phyloP scores from a whole-genome alignment of 1,140 invertebrate species.

The Papilio glaucus region DNA sequence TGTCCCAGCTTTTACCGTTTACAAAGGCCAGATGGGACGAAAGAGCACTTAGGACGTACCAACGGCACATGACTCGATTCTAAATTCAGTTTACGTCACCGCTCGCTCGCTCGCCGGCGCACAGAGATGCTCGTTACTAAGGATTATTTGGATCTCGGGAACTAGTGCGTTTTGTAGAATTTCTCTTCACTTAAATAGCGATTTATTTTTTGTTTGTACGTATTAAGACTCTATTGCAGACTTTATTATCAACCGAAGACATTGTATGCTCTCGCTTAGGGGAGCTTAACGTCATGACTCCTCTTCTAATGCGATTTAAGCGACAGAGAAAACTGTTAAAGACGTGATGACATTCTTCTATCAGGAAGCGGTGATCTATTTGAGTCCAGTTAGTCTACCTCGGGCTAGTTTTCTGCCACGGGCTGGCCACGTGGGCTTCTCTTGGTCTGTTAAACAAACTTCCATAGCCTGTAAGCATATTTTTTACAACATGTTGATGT shows the following conservation, averaged over 20 bases:
- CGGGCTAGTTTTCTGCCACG: too few species aligned
- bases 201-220: background rate
- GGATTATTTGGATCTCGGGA: conserved; percentile 10
- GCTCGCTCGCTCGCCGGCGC: background rate
- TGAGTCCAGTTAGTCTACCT: too few species aligned
- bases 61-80: conserved; percentile 26
- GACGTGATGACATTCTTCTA: too few species aligned
- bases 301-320: too few species aligned
- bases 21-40: conserved; percentile 21
- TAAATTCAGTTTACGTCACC: conserved; percentile 24
- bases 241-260: conserved; percentile 12
- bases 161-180: conserved; percentile 13
- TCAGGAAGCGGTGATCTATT: too few species aligned
- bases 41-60: conserved; percentile 27
- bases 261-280: background rate
- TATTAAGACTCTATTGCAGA: background rate
- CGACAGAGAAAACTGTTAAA: too few species aligned
- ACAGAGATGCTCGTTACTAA: background rate
- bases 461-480: too few species aligned
- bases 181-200: conserved; percentile 14
- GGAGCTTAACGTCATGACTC: too few species aligned
- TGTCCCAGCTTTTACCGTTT: conserved; percentile 19
- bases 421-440: too few species aligned
- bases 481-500: too few species aligned
- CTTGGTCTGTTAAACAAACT: too few species aligned